These are phyloP conservation scores for Chalcosyrphus nemorum DNA, from an alignment of 2,888 invertebrate species.

Conservation along the genomic window DNA sequence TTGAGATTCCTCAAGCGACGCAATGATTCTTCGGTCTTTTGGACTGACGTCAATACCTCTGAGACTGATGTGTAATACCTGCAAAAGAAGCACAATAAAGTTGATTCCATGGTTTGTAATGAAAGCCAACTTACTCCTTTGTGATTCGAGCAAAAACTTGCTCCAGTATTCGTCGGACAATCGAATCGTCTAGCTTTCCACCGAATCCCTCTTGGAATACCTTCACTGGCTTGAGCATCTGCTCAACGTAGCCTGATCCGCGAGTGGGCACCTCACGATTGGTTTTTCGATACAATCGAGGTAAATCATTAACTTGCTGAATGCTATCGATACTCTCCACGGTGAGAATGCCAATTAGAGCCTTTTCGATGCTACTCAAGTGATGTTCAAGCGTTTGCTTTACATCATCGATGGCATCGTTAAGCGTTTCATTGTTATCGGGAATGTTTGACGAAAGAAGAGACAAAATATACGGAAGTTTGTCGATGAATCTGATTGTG, in stretches of 20 bases:
- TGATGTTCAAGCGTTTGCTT: slow-evolving; percentile 74
- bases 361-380: slow-evolving; percentile 83
- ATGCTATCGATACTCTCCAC: slow-evolving; percentile 87
- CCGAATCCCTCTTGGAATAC: slow-evolving; percentile 81
- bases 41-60: slow-evolving; percentile 95
- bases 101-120: too few species aligned
- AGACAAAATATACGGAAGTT: slow-evolving; percentile 83
- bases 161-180: slow-evolving; percentile 76
- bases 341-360: slow-evolving; percentile 90
- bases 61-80: slow-evolving; percentile 89
- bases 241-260: slow-evolving; percentile 90
- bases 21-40: slow-evolving; percentile 97
- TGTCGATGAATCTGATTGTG: slow-evolving; percentile 75
- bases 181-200: slow-evolving; percentile 77
- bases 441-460: slow-evolving; percentile 85
- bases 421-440: slow-evolving; percentile 74
- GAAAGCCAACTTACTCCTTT: slow-evolving; percentile 84
- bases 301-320: slow-evolving; percentile 95
- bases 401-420: slow-evolving; percentile 77
- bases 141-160: slow-evolving; percentile 83
- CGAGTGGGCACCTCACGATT: slow-evolving; percentile 93
- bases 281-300: slow-evolving; percentile 94
- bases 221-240: slow-evolving; percentile 84
- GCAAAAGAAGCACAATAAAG: too few species aligned
- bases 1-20: slow-evolving; percentile 93